A percentile compares a stretch with the other conserved stretches of the same genome.
These are phyloP conservation scores for Andricus curvator DNA, from an alignment of 2,888 invertebrate genomes.

Conservation along the genomic window DNA sequence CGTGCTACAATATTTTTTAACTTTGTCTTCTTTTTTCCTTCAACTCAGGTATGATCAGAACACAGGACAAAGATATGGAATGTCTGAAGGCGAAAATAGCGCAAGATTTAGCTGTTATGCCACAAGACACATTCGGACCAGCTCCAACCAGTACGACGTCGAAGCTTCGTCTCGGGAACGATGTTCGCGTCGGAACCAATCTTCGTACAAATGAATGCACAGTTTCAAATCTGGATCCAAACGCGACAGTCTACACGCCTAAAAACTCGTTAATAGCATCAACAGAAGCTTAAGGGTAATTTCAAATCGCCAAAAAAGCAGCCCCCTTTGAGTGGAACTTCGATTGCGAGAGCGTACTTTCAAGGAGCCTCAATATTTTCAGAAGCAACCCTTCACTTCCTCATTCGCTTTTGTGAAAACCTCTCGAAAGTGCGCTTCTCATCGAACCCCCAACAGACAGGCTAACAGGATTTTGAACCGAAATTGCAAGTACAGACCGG, in stretches of 20 bases:
- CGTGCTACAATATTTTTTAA: too few relatives aligned
- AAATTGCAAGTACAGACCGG: slow-evolving; percentile 2
- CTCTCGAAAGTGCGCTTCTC: slow-evolving; percentile 28
- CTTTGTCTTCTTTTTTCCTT: slow-evolving; percentile 43
- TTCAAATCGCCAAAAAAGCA: neutral
- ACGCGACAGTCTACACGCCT: slow-evolving; percentile 95
- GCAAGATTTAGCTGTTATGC: slow-evolving; percentile 96
- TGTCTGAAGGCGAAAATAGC: slow-evolving; percentile 94
- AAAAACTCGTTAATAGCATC: slow-evolving; percentile 83
- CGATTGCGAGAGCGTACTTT: slow-evolving; percentile 17
- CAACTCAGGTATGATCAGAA: slow-evolving; percentile 86
- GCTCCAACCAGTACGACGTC: slow-evolving; percentile 81
- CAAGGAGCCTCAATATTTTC: neutral
- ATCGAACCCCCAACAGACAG: neutral
- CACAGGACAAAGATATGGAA: slow-evolving; percentile 94
- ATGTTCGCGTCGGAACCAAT: slow-evolving; percentile 73
- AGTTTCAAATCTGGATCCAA: slow-evolving; percentile 88
- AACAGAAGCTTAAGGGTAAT: slow-evolving; percentile 80
- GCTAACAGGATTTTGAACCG: neutral
- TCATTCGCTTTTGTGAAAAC: neutral
- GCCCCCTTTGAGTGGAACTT: slow-evolving; percentile 8
- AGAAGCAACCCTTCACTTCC: neutral
- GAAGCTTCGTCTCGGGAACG: slow-evolving; percentile 81
- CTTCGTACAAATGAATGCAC: slow-evolving; percentile 75
- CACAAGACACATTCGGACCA: slow-evolving; percentile 84